Base-by-base conservation (phyloP, 2,888 invertebrate genomes). In the Empis stercorea region DNA sequence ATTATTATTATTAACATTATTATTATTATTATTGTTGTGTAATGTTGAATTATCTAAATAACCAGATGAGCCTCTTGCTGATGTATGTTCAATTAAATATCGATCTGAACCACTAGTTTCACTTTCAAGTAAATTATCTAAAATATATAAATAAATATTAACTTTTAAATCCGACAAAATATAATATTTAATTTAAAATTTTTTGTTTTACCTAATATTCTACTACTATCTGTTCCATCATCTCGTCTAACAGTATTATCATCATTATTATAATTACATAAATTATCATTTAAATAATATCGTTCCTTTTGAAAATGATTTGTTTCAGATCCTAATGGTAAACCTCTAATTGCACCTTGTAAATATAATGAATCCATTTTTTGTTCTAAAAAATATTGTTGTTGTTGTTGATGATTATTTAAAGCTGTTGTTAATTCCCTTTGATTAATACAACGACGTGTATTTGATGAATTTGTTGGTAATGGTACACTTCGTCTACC, bases 61-160 rank as follows among this genome's bases (percentile, higher is more conserved):
- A 62, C 63, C 61, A 45, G 67, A 65, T 46, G 67, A 67, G 44
- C 63, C 64, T 43, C 65, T 61, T 27, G 23, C 9, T 27, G 23
- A 9, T 27, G 60, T 59, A 27, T 62, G 56, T 52, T 68, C 66
- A 16, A 69, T 55, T 27, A 68, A 54, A 48, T 67, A 68, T 43
- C 69, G 63, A 60, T 69, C 68, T 10, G 68, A 69, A 14, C 67
- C 68, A 47, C 69, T 69, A 9, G 68, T 69, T 53, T 69, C 68
- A 53, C 68, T 69, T 13, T 67, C 38, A 38, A 38, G 16, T 6
- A 38, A 17, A 38, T 38, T 38, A 17, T 38, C 38, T 38, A 38
- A 32, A 34, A 15, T 13, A 16, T 37, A 14, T 37, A 20, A 20
- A 20, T 20, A 20, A 20, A n/a, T n/a, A n/a, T n/a, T n/a, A n/a